Base-by-base conservation (phyloP, 2,113 vertebrate genomes). In the Albula glossodonta region DNA sequence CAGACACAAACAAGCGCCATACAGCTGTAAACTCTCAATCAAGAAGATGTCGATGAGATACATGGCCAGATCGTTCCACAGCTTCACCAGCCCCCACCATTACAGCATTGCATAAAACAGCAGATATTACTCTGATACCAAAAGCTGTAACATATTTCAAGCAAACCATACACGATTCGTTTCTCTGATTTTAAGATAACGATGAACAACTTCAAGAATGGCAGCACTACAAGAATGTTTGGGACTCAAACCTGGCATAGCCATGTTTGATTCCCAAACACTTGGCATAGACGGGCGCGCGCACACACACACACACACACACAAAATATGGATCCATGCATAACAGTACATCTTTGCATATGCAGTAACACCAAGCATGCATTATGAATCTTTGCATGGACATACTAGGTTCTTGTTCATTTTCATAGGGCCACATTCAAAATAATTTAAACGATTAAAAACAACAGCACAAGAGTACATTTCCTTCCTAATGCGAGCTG, bases 381-480 rank as follows among this genome's bases (percentile, higher is more conserved):
- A 60, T 80, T 10, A 48, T 4, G n/a, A 80, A 52, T 48, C 70
- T 22, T n/a, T 78, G 12, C 5, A 79, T 41, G 66, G 53, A 78
- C 53, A 84, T 57, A 17, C 7, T 50, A 3, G 51, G 12, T 49
- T 53, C 49, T 80, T 52, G 49, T 52, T 41, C 70, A 78, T 52
- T 80, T 85, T 19, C 25, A 78, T 49, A 84, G n/a, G 84, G 74
- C 77, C n/a, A 74, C 52, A 79, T 79, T 83, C 60, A 25, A 51
- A 83, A 70, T 74, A 74, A 83, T 85, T 80, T 41, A 80, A 79
- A 53, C 77, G 22, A 13, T 80, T 85, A 25, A 80, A 80, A 85
- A 85, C 53, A 25, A 53, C 17, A 31, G 52, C 22, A 80, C 84
- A 85, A 78, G 31, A 84, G 51, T 22, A 8, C 5, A 17, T 49